These are phyloP conservation scores for Tachyglossus aculeatus DNA, from an alignment of 2,797 vertebrate species.

Conservation along the genomic window DNA sequence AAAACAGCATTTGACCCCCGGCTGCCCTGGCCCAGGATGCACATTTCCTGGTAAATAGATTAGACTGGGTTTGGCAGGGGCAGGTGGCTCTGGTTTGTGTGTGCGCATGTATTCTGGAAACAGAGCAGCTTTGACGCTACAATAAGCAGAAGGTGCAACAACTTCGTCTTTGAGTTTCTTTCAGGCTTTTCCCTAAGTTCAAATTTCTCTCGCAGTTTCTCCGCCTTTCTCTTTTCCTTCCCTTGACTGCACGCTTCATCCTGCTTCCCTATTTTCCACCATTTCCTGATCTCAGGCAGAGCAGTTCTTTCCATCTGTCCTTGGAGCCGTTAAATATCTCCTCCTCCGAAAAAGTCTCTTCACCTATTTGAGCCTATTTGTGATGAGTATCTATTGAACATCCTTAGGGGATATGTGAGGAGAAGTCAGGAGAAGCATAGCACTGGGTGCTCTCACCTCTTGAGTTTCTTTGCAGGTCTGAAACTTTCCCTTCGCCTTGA, in stretches of 20 bases:
- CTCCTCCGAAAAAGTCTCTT: too few species aligned
- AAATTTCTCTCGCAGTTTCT: background rate
- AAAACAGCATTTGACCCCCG: constrained; percentile 25
- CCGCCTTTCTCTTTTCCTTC: background rate
- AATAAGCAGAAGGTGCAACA: constrained; percentile 14
- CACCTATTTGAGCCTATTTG: too few species aligned
- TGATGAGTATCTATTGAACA: too few species aligned
- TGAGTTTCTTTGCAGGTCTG: too few species aligned
- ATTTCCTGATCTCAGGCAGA: too few species aligned
- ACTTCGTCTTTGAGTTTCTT: background rate
- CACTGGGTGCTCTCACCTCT: too few species aligned
- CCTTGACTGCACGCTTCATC: background rate
- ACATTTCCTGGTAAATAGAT: constrained; percentile 17
- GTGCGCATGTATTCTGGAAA: constrained; percentile 22
- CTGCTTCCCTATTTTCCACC: background rate
- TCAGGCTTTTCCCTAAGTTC: constrained; percentile 13
- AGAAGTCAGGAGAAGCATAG: too few species aligned
- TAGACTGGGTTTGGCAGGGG: background rate
- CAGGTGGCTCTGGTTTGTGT: background rate
- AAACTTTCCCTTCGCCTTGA: too few species aligned
- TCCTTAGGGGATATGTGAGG: too few species aligned
- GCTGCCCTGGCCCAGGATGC: constrained; percentile 11
- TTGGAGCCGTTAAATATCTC: too few species aligned
- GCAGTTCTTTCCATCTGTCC: too few species aligned
- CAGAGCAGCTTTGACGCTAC: background rate